These are phyloP conservation scores for Antechinus flavipes DNA, from an alignment of 2,113 vertebrate genomes.

Conservation along the genomic window DNA sequence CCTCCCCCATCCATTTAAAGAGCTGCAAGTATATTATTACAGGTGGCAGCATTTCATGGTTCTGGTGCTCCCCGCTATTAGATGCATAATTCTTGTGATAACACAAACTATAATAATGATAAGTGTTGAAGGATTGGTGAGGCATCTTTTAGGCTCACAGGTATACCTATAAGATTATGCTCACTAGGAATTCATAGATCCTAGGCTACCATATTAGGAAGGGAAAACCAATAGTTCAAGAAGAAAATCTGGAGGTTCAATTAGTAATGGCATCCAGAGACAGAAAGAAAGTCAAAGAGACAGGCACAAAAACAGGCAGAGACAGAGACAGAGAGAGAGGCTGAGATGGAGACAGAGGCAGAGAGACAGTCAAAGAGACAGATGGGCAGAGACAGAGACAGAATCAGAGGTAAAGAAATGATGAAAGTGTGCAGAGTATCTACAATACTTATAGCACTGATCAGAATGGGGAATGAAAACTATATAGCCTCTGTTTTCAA, in stretches of 20 bases:
- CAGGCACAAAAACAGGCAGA: too few species aligned
- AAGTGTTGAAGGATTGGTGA: not conserved
- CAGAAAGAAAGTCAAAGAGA: too few species aligned
- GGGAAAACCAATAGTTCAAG: not conserved
- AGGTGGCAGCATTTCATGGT: not conserved
- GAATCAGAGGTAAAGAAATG: too few species aligned
- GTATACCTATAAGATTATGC: not conserved
- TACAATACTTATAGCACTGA: not conserved
- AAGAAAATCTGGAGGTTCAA: not conserved
- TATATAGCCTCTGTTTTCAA: not conserved
- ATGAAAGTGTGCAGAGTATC: not conserved
- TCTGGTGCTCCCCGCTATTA: not conserved
- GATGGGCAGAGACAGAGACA: too few species aligned
- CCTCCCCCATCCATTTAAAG: not conserved
- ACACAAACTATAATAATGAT: not conserved
- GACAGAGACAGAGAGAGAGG: too few species aligned
- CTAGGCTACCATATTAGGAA: not conserved
- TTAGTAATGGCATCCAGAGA: not conserved
- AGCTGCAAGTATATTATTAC: not conserved
- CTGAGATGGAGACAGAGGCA: too few species aligned
- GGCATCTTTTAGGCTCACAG: not conserved
- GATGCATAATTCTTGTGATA: not conserved
- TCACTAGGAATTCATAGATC: not conserved
- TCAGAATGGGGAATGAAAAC: not conserved
- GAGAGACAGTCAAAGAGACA: too few species aligned